Evolutionary conservation across 1,140 invertebrate species (phyloP).

Genomic region (Camponotus pennsylvanicus): DNA sequence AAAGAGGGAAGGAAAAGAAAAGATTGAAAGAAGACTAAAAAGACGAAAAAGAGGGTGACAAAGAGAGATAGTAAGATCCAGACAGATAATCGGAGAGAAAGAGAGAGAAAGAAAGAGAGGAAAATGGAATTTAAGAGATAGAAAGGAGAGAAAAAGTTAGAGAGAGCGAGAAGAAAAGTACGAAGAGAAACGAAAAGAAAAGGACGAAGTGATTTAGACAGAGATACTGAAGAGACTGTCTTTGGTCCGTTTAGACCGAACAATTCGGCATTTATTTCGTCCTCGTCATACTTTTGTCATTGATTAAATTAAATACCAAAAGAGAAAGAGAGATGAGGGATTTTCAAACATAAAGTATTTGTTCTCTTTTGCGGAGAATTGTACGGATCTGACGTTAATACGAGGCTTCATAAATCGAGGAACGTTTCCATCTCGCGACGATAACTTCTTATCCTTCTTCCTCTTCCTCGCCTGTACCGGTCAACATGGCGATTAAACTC

Average conservation of each 20-base stretch:
- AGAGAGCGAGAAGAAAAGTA: background rate
- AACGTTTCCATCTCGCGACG: conserved; percentile 53
- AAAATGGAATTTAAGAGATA: background rate
- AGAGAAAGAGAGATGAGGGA: background rate
- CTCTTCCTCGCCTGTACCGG: conserved; percentile 92
- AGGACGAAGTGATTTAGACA: background rate
- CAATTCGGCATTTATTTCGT: background rate
- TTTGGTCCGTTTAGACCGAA: background rate
- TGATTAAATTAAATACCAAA: background rate
- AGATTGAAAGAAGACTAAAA: background rate
- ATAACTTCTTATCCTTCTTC: conserved; percentile 84
- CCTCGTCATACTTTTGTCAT: conserved; percentile 23
- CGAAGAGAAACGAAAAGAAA: background rate
- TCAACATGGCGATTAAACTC: conserved; percentile 95
- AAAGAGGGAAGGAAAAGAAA: background rate
- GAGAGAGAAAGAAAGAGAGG: conserved; percentile 1
- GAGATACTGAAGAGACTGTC: background rate
- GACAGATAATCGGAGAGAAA: background rate
- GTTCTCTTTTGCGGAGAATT: conserved; percentile 46
- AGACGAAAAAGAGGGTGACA: background rate
- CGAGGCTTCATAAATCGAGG: conserved; percentile 62
- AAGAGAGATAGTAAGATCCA: background rate
- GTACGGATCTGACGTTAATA: conserved; percentile 46
- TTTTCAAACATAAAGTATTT: conserved; percentile 28
- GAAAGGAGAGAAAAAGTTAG: background rate